Evolutionary conservation across 37 sponge, comb jelly and placozoan species (phyloP).

Genomic region (Bolinopsis microptera): DNA sequence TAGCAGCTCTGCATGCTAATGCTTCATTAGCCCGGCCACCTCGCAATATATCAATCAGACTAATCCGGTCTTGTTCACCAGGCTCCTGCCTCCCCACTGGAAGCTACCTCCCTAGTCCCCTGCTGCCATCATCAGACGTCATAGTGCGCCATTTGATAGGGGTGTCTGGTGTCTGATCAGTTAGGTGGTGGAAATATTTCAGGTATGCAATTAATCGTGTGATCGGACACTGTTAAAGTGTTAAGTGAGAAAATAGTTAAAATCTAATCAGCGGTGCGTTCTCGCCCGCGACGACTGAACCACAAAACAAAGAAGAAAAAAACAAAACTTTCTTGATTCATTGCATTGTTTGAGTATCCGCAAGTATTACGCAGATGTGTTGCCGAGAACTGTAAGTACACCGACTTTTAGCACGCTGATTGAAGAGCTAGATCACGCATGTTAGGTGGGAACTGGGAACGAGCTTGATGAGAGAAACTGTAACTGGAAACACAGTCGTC

Average conservation of each 20-base stretch:
- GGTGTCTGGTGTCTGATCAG: neutral
- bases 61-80: neutral
- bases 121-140: too few species aligned
- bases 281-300: too few species aligned
- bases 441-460: too few species aligned
- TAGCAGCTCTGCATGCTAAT: neutral
- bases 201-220: too few species aligned
- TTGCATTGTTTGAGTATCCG: neutral
- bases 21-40: neutral
- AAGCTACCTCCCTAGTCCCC: too few species aligned
- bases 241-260: too few species aligned
- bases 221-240: too few species aligned
- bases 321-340: too few species aligned
- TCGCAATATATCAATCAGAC: neutral
- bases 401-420: neutral
- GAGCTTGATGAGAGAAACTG: neutral
- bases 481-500: too few species aligned
- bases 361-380: neutral
- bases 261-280: too few species aligned
- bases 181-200: too few species aligned
- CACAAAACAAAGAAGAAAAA: too few species aligned
- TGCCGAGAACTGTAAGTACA: neutral
- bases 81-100: neutral
- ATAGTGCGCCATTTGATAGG: neutral
- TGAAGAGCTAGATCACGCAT: neutral